Percentiles rank a stretch among this genome's conserved stretches.
These are phyloP conservation scores for Betta splendens DNA, from an alignment of 2,797 vertebrate genomes.

Conservation along the genomic window DNA sequence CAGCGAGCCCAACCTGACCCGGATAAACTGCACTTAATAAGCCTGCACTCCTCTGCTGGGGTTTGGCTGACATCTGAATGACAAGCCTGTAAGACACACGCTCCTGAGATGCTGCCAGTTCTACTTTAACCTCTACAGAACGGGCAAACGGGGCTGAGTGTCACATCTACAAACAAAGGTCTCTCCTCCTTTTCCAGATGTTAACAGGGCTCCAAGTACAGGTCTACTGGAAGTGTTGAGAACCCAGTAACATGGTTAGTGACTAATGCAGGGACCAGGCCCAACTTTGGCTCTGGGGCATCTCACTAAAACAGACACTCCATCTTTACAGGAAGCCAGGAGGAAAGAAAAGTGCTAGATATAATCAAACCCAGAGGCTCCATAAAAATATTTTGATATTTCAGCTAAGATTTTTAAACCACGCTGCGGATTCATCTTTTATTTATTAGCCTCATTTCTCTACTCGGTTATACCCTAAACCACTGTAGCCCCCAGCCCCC, in stretches of 20 bases:
- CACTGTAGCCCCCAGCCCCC: slow-evolving; percentile 26
- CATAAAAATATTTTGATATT: slow-evolving; percentile 51
- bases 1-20: slow-evolving; percentile 30
- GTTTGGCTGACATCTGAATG: neutral
- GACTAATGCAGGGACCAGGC: neutral
- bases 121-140: too few species aligned
- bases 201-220: slow-evolving; percentile 1
- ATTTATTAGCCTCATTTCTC: slow-evolving; percentile 60
- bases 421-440: slow-evolving; percentile 60
- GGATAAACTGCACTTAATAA: slow-evolving; percentile 9
- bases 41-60: neutral
- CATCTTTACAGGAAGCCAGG: slow-evolving; percentile 16
- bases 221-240: neutral
- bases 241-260: neutral
- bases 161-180: neutral
- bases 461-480: slow-evolving; percentile 48
- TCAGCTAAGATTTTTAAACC: slow-evolving; percentile 39
- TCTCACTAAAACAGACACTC: slow-evolving; percentile 4
- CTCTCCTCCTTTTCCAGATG: slow-evolving; percentile 14
- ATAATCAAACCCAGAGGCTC: slow-evolving; percentile 39
- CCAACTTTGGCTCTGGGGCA: neutral
- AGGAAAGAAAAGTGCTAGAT: slow-evolving; percentile 10
- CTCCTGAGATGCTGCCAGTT: slow-evolving; percentile 13
- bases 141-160: too few species aligned
- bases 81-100: slow-evolving; percentile 3